Evolutionary conservation across 2,113 vertebrate genomes (phyloP), one percentile per base, ranked within the genome.

Genomic region (Labrus mixtus): DNA sequence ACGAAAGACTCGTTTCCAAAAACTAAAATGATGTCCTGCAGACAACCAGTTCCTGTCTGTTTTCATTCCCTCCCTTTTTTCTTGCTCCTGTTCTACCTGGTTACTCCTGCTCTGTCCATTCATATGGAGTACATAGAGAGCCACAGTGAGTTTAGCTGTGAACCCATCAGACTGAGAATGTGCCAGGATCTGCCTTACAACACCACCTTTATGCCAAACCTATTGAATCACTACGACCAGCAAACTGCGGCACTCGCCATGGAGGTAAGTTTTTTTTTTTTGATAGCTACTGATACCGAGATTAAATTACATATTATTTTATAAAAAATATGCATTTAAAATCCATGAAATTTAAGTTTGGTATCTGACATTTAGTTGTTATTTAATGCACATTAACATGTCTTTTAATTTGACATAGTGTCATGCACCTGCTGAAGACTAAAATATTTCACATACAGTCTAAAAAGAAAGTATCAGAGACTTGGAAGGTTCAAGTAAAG

Each of bases 141-240:
- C 75, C 98, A 99, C 95, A 98, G 96, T 81, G 94, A 96, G 4
- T 99, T 99, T 73, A 97, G 96, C 68, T 99, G 98, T 78, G 98
- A 99, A 90, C 97, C 98, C 76, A 97, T 99, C 90, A 94, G 95
- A 68, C 93, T 99, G 79, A 94, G 98, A 87, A 98, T 99, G 98
- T 99, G 98, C 91, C 97, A 98, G 92, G 97, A 98, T 84, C 95
- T 99, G 89, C 94, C 97, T 89, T 99, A 99, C 88, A 99, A 99
- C 91, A 95, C 90, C 90, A 99, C 98, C 85, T 99, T 99, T 75
- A 99, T 99, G 98, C 98, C 98, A 90, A 99, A 99, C 92, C 95
- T 98, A 70, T 95, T 99, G 75, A 98, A 98, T 79, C 98, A 99
- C 91, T 99, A 99, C 1, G 98, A 99, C 93, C 98, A 99, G 90